A percentile compares a stretch with the other conserved stretches of the same genome.
These are phyloP conservation scores for Cirrhinus molitorella DNA, from an alignment of 2,797 vertebrate genomes.

Conservation along the genomic window DNA sequence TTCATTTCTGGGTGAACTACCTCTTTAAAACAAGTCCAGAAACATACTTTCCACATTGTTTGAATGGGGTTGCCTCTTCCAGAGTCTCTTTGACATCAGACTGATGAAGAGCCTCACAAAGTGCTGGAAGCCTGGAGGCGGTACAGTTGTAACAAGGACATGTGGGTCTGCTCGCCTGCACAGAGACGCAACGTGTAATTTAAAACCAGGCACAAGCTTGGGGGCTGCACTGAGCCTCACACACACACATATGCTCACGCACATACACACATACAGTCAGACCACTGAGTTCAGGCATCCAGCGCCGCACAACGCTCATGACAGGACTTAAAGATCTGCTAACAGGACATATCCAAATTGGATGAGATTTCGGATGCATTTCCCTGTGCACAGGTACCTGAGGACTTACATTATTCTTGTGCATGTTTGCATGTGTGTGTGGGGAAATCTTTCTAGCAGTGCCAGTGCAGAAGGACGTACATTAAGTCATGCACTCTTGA, in stretches of 20 bases:
- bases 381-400: conserved; percentile 58
- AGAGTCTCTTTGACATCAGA: conserved; percentile 6
- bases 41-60: conserved; percentile 1
- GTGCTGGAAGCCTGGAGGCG: conserved; percentile 49
- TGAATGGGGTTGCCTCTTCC: conserved; percentile 22
- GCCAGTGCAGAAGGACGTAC: conserved; percentile 15
- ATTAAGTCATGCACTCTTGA: conserved; percentile 15
- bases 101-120: conserved; percentile 28
- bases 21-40: not conserved
- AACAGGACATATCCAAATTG: conserved; percentile 43
- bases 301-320: conserved; percentile 31
- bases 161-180: conserved; percentile 47
- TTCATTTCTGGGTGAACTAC: not conserved
- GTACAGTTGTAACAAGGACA: conserved; percentile 51
- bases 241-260: conserved; percentile 52
- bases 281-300: conserved; percentile 46
- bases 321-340: conserved; percentile 41
- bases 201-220: conserved; percentile 63
- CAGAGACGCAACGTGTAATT: conserved; percentile 61
- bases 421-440: conserved; percentile 30
- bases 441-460: conserved; percentile 4
- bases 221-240: conserved; percentile 58
- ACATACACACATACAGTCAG: conserved; percentile 46
- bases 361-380: conserved; percentile 43
- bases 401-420: conserved; percentile 3